Conservation (phyloP, 2,113 vertebrate genomes). For the Meles meles region DNA sequence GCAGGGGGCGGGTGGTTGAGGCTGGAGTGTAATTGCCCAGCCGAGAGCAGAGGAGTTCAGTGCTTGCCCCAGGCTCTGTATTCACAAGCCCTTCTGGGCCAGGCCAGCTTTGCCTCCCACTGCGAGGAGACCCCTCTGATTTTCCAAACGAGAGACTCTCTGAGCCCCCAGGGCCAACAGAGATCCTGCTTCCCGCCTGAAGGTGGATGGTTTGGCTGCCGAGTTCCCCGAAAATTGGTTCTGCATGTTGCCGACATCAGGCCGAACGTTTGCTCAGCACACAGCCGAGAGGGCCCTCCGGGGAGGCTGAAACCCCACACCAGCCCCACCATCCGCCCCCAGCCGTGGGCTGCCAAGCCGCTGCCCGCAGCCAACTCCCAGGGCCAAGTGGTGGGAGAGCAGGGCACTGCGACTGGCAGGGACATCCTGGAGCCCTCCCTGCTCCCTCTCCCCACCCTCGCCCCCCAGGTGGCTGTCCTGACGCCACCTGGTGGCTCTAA, state of each 20-base stretch:
- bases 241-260: constrained; percentile 77
- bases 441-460: not conserved
- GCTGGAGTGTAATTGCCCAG: not conserved
- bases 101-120: not conserved
- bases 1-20: not conserved
- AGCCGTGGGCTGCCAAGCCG: constrained; percentile 69
- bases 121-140: not conserved
- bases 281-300: constrained; percentile 76
- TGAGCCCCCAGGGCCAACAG: not conserved
- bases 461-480: constrained; percentile 37
- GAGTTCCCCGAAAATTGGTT: constrained; percentile 79
- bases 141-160: constrained; percentile 34
- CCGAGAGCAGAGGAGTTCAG: not conserved
- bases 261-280: constrained; percentile 74
- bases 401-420: not conserved
- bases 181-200: constrained; percentile 62
- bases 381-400: constrained; percentile 27
- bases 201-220: constrained; percentile 75
- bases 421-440: not conserved
- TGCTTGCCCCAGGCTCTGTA: not conserved
- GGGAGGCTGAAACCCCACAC: constrained; percentile 78
- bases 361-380: constrained; percentile 65
- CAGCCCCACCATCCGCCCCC: constrained; percentile 44
- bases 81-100: not conserved
- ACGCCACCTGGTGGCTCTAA: constrained; percentile 69